Conservation (phyloP, 1,140 invertebrate genomes). For the Chrysomallon squamiferum region DNA sequence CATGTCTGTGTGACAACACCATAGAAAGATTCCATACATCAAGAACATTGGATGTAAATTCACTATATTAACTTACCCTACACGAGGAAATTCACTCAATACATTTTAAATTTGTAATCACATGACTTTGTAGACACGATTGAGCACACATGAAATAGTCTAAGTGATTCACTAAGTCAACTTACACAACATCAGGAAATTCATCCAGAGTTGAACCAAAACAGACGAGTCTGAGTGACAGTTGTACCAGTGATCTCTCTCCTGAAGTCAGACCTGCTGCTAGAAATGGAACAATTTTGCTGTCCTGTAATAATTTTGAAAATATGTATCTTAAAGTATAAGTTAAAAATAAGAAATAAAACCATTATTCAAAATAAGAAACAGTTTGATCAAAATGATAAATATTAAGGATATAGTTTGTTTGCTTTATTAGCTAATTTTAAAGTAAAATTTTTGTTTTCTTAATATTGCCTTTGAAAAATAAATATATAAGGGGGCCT, state of each 20-base stretch:
- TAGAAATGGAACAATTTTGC: slow-evolving; percentile 36
- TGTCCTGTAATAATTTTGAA: slow-evolving; percentile 24
- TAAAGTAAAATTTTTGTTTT: not conserved
- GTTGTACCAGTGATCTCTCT: slow-evolving; percentile 28
- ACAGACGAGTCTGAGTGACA: slow-evolving; percentile 26
- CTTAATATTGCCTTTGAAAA: not conserved
- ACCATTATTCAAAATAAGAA: not conserved
- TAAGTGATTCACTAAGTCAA: not conserved
- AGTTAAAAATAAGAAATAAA: not conserved
- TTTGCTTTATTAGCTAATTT: not conserved
- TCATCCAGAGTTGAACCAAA: slow-evolving; percentile 25
- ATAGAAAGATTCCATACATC: not conserved
- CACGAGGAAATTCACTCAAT: no score
- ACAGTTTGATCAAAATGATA: not conserved
- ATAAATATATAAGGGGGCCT: no score
- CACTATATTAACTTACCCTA: no score
- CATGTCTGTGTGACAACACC: no score
- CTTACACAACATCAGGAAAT: slow-evolving; percentile 38
- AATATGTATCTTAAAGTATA: not conserved
- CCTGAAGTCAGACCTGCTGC: slow-evolving; percentile 27
- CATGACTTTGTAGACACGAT: no score
- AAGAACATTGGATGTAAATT: not conserved
- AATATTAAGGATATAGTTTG: not conserved
- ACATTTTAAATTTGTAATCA: no score
- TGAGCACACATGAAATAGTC: no score